Evolutionary conservation across 2,888 invertebrate genomes (phyloP).

Genomic region (Cremastinae sp.): DNA sequence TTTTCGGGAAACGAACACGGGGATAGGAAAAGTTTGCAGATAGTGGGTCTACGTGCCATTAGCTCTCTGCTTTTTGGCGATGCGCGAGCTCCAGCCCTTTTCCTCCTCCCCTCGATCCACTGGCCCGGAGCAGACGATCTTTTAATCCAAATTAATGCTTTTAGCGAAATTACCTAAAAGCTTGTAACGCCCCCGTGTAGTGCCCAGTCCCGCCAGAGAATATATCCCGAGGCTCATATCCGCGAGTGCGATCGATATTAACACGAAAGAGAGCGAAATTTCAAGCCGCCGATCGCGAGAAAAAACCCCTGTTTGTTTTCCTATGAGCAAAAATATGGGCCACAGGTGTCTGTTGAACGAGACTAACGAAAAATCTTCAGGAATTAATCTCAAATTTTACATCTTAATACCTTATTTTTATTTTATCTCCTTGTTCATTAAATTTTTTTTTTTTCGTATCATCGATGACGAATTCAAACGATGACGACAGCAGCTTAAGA

Average conservation of each 20-base stretch:
- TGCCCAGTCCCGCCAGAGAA: conserved; percentile 44
- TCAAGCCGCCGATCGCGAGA: background rate
- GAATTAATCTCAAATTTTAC: too few species aligned
- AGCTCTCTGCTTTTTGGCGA: conserved; percentile 63
- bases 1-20: background rate
- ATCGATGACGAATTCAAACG: too few species aligned
- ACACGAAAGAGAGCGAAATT: background rate
- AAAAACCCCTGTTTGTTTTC: conserved; percentile 3
- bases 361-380: too few species aligned
- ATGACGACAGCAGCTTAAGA: too few species aligned
- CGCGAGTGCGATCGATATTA: conserved; percentile 34
- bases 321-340: background rate
- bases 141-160: conserved; percentile 78
- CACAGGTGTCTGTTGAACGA: conserved; percentile 12
- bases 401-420: too few species aligned
- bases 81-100: conserved; percentile 60
- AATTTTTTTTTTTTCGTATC: too few species aligned
- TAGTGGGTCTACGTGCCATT: conserved; percentile 65
- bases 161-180: conserved; percentile 76
- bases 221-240: conserved; percentile 30
- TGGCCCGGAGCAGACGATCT: conserved; percentile 70
- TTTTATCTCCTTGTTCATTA: too few species aligned
- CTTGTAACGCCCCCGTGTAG: conserved; percentile 69
- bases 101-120: conserved; percentile 60
- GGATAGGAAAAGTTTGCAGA: conserved; percentile 5